Evolutionary conservation across 1,140 invertebrate species (phyloP).

Genomic region (Drosophila dunni): DNA sequence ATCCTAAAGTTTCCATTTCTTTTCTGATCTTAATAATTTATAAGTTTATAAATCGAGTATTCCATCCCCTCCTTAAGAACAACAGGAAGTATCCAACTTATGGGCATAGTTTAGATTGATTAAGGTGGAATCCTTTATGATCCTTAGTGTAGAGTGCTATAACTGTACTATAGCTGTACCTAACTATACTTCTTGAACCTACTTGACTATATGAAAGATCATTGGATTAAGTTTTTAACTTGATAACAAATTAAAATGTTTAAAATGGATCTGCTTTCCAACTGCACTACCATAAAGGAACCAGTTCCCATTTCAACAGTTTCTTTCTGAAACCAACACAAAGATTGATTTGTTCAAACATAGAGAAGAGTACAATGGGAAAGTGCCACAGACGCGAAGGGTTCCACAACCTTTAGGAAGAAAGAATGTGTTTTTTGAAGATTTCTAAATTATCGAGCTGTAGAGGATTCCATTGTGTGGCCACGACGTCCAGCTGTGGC

Average conservation of each 20-base stretch:
- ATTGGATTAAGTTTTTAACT: not conserved
- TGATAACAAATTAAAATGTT: not conserved
- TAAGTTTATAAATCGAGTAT: no score
- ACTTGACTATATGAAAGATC: no score
- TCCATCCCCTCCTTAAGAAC: no score
- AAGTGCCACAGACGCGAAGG: conserved; percentile 27
- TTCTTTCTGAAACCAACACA: conserved; percentile 33
- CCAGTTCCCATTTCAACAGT: not conserved
- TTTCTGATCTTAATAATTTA: no score
- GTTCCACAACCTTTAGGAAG: not conserved
- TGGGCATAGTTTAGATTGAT: no score
- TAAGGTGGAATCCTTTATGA: no score
- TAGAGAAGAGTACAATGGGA: conserved; percentile 13
- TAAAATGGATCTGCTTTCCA: not conserved
- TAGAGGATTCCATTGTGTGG: conserved; percentile 70
- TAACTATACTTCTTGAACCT: no score
- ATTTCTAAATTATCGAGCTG: conserved; percentile 73
- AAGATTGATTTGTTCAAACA: conserved; percentile 33
- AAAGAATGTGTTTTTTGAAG: conserved; percentile 37
- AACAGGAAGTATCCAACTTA: no score
- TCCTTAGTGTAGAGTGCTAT: no score
- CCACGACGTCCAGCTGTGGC: conserved; percentile 69
- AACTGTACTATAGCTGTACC: no score
- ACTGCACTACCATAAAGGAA: not conserved
- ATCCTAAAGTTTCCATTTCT: no score